Evolutionary conservation across 2,797 vertebrate species (phyloP).

Genomic region (Gobio occitaniae): DNA sequence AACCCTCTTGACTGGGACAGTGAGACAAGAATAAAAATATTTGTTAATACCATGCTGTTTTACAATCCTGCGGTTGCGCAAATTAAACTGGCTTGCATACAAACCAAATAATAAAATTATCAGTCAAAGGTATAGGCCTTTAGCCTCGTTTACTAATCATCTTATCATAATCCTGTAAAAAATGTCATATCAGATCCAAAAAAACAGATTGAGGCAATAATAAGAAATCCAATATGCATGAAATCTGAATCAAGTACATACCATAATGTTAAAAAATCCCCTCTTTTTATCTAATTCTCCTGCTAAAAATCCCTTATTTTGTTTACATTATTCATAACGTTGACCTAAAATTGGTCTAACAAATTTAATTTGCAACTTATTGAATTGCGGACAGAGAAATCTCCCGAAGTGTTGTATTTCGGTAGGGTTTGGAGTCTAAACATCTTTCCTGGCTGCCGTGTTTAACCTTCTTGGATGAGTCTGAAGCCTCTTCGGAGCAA

Average conservation of each 20-base stretch:
- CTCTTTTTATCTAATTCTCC: neutral
- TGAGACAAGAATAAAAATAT: slow-evolving; percentile 25
- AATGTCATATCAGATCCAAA: slow-evolving; percentile 48
- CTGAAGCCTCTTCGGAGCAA: slow-evolving; percentile 31
- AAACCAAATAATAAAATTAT: slow-evolving; percentile 14
- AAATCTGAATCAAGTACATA: slow-evolving; percentile 9
- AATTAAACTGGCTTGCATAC: slow-evolving; percentile 15
- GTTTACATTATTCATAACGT: neutral
- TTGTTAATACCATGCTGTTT: slow-evolving; percentile 24
- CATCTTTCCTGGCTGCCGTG: neutral
- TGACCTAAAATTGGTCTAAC: neutral
- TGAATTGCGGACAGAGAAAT: slow-evolving; percentile 7
- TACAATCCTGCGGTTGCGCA: neutral
- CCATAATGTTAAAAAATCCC: neutral
- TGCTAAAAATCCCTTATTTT: neutral
- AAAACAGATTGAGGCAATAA: slow-evolving; percentile 50
- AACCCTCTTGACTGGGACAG: slow-evolving; percentile 14
- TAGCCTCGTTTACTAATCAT: slow-evolving; percentile 46
- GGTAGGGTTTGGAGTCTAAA: neutral
- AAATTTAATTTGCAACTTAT: neutral
- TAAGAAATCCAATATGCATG: slow-evolving; percentile 35
- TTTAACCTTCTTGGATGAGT: slow-evolving; percentile 8
- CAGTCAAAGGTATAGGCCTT: slow-evolving; percentile 32
- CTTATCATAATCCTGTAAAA: slow-evolving; percentile 54
- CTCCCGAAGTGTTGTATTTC: neutral